Evolutionary conservation across 30 jellyfish, hydroid and myxozoan genomes (phyloP).

Genomic region (Aurelia sp.): DNA sequence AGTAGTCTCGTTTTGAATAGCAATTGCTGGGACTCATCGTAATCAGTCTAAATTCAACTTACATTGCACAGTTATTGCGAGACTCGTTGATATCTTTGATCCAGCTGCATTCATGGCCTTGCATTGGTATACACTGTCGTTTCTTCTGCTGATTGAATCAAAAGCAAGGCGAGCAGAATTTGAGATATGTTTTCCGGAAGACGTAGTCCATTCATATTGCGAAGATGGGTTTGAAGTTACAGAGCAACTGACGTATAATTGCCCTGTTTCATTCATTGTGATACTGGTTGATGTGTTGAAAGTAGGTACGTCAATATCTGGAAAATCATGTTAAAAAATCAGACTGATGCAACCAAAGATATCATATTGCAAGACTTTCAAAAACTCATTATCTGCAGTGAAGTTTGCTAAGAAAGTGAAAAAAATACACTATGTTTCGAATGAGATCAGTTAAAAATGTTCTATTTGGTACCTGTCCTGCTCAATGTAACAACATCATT

Average conservation of each 20-base stretch:
- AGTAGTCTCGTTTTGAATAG: too few species aligned
- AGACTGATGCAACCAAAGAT: too few species aligned
- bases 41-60: not conserved
- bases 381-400: too few species aligned
- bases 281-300: constrained; percentile 4
- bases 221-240: constrained; percentile 21
- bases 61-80: constrained; percentile 58
- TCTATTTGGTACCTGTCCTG: too few species aligned
- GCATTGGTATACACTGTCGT: constrained; percentile 34
- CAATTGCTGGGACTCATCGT: too few species aligned
- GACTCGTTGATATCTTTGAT: constrained; percentile 9
- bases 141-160: constrained; percentile 8
- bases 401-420: too few species aligned
- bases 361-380: too few species aligned
- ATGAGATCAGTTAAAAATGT: too few species aligned
- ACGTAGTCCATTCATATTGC: constrained; percentile 3
- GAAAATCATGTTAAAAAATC: too few species aligned
- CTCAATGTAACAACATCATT: too few species aligned
- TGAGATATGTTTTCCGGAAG: constrained; percentile 33
- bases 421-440: too few species aligned
- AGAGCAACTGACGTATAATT: constrained; percentile 10
- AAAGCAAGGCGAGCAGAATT: constrained; percentile 14
- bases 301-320: constrained; percentile 60
- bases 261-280: not conserved
- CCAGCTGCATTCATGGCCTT: constrained; percentile 41